A percentile compares a stretch with the other conserved stretches of the same genome.
Evolutionary conservation across 2,113 vertebrate genomes (phyloP).

Genomic region (Glaucomys volans): DNA sequence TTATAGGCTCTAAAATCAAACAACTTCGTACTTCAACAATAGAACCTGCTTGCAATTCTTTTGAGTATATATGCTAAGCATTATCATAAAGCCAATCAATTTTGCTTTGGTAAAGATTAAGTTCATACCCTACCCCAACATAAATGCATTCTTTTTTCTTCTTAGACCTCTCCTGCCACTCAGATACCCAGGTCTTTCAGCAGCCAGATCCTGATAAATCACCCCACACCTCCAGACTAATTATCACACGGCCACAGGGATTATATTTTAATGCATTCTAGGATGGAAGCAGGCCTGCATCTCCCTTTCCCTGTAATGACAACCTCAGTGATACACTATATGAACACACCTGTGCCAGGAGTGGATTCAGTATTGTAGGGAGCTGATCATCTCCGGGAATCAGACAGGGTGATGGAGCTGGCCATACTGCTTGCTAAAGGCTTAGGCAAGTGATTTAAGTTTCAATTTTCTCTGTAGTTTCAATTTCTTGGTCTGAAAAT

Average conservation of each 20-base stretch:
- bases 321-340: neutral
- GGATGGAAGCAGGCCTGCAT: neutral
- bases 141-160: neutral
- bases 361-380: neutral
- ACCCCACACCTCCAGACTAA: neutral
- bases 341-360: neutral
- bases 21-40: no score
- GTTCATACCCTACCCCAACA: neutral
- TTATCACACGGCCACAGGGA: neutral
- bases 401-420: neutral
- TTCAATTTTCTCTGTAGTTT: neutral
- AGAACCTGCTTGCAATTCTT: neutral
- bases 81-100: neutral
- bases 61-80: neutral
- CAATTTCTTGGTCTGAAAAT: conserved; percentile 26
- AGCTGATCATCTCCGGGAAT: neutral
- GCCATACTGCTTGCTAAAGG: neutral
- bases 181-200: neutral
- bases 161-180: neutral
- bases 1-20: no score
- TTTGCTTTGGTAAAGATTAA: neutral
- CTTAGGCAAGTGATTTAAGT: conserved; percentile 1
- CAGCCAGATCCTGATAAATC: neutral
- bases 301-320: neutral
- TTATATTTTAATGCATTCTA: neutral